A percentile compares a stretch with the other conserved stretches of the same genome.
These are phyloP conservation scores for Channa maculata DNA, from an alignment of 2,113 vertebrate genomes.

Conservation along the genomic window DNA sequence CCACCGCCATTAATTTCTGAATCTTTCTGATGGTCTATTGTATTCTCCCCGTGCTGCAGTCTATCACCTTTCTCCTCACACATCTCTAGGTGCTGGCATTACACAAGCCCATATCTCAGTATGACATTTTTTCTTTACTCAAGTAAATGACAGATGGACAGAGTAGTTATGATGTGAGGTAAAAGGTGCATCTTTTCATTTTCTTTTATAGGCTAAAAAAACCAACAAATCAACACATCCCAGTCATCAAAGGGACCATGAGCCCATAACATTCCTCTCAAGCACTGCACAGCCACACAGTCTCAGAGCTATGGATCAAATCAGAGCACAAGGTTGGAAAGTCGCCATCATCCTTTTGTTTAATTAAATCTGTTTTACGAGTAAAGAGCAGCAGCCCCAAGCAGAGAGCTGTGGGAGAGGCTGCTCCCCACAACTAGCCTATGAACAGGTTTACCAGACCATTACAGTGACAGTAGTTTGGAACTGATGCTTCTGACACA, in stretches of 20 bases:
- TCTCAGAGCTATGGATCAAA: conserved; percentile 45
- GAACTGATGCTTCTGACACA: conserved; percentile 55
- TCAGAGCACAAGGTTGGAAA: conserved; percentile 50
- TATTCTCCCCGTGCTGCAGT: conserved; percentile 15
- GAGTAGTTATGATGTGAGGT: no score
- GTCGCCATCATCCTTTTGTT: conserved; percentile 68
- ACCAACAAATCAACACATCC: conserved; percentile 3
- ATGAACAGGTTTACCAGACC: conserved; percentile 68
- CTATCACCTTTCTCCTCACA: conserved; percentile 24
- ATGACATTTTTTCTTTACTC: background rate
- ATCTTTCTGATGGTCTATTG: conserved; percentile 13
- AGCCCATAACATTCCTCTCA: conserved; percentile 37
- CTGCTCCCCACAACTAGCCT: conserved; percentile 69
- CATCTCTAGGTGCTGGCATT: conserved; percentile 33
- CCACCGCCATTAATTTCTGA: conserved; percentile 19
- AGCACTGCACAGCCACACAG: conserved; percentile 28
- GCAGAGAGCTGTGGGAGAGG: conserved; percentile 54
- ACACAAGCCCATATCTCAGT: background rate
- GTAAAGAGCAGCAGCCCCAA: conserved; percentile 49
- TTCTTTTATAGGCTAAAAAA: no score
- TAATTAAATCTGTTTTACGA: conserved; percentile 76
- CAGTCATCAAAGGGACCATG: conserved; percentile 36
- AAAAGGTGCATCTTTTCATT: no score
- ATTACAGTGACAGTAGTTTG: conserved; percentile 62
- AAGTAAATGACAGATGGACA: no score